These are phyloP conservation scores for Apis mellifera DNA, from an alignment of 1,140 invertebrate genomes.

Conservation along the genomic window Amel_HAv3.1 CM009944.2:6829001-6829500, in stretches of 20 bases:
- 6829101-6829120: slow-evolving; percentile 1
- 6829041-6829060: slow-evolving; percentile 29
- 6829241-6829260: neutral
- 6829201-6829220: slow-evolving; percentile 1
- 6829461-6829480: neutral
- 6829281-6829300: neutral
- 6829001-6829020: neutral
- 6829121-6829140: slow-evolving; percentile 18
- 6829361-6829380: slow-evolving; percentile 2
- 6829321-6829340: neutral
- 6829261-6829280: slow-evolving; percentile 33
- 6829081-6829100: neutral
- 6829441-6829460: slow-evolving; percentile 28
- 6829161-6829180: slow-evolving; percentile 10
- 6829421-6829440: neutral
- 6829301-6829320: neutral
- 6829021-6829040: slow-evolving; percentile 8
- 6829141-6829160: slow-evolving; percentile 6
- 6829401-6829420: neutral
- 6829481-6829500: slow-evolving; percentile 4
- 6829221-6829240: neutral
- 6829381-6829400: neutral
- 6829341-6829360: slow-evolving; percentile 14
- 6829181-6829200: slow-evolving; percentile 36
- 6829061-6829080: neutral